Percentiles rank a stretch among this genome's conserved stretches.
phyloP scores from a whole-genome alignment of 2,888 invertebrate genomes.

The Drosophila fulvimacula region DNA sequence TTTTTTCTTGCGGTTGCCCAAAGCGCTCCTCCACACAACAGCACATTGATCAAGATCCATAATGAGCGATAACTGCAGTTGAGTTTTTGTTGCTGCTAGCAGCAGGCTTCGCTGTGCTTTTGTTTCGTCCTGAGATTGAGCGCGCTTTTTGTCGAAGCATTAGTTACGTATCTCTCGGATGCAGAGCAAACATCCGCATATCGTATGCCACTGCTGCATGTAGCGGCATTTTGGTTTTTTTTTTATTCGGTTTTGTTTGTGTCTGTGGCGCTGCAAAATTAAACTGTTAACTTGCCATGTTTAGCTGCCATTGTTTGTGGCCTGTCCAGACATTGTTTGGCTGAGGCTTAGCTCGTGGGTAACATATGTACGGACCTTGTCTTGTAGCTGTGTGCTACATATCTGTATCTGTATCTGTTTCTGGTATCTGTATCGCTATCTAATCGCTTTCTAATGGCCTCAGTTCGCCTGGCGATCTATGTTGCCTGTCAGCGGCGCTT shows the following conservation, averaged over 20 bases:
- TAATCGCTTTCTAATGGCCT: conserved; percentile 79
- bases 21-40: conserved; percentile 39
- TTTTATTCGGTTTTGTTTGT: conserved; percentile 35
- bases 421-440: conserved; percentile 78
- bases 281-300: conserved; percentile 82
- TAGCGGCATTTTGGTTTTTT: conserved; percentile 62
- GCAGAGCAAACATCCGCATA: conserved; percentile 66
- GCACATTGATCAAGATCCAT: conserved; percentile 77
- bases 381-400: conserved; percentile 31
- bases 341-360: conserved; percentile 62
- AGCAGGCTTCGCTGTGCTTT: conserved; percentile 61
- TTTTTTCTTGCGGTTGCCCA: conserved; percentile 16
- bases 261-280: conserved; percentile 66
- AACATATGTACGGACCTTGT: conserved; percentile 59
- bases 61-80: conserved; percentile 79
- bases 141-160: conserved; percentile 54
- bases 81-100: conserved; percentile 23
- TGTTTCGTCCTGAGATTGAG: conserved; percentile 78
- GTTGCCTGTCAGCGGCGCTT: conserved; percentile 75
- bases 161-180: conserved; percentile 68
- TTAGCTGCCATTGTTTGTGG: conserved; percentile 80
- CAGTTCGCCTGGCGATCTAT: conserved; percentile 74
- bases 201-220: conserved; percentile 39
- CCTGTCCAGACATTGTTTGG: conserved; percentile 60
- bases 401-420: conserved; percentile 57